Base-by-base conservation (phyloP, 2,797 vertebrate genomes). In the Pogoniulus pusillus region DNA sequence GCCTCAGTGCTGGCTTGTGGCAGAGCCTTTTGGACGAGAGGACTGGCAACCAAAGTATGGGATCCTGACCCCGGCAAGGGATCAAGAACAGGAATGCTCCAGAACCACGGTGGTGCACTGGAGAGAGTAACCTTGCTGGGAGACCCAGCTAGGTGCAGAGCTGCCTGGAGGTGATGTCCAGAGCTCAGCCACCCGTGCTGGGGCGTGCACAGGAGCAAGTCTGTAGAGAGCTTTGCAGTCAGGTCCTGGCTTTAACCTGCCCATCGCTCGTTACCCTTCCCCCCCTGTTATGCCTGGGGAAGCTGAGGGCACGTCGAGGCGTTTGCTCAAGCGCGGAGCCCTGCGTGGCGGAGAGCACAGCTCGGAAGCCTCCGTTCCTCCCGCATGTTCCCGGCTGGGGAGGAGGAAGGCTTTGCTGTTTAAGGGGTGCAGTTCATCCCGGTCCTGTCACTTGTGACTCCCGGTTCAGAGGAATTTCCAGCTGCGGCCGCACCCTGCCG, bases 401-500 rank as follows among this genome's bases (percentile, higher is more conserved):
- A 65, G 41, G 69, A 34, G 32, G 75, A 95, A 54, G 65, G 1
- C 58, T 58, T 54, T n/a, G 59, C 64, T 27, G 62, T 58, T 73
- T 14, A 15, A 80, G 77, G 79, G 76, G 63, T 75, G 66, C 72
- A 39, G 1, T 47, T 68, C 43, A 18, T 82, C 5, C 1, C 70
- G 41, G 87, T 77, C 79, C 59, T 1, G 2, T 72, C 78, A 8
- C 23, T 85, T 32, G 45, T 75, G 86, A 73, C 66, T 27, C 19
- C 74, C 37, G 27, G 57, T 73, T n/a, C 30, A n/a, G 82, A 91
- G 91, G 92, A 94, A 93, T 94, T 95, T 95, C 85, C 87, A 94
- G 89, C 92, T 89, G 94, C 85, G 59, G 93, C 94, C 82, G 47
- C 94, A 76, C 93, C 93, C 91, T 83, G 91, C 73, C 79, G 9